These are phyloP conservation scores for Ranitomeya variabilis DNA, from an alignment of 2,113 vertebrate genomes.

Conservation along the genomic window DNA sequence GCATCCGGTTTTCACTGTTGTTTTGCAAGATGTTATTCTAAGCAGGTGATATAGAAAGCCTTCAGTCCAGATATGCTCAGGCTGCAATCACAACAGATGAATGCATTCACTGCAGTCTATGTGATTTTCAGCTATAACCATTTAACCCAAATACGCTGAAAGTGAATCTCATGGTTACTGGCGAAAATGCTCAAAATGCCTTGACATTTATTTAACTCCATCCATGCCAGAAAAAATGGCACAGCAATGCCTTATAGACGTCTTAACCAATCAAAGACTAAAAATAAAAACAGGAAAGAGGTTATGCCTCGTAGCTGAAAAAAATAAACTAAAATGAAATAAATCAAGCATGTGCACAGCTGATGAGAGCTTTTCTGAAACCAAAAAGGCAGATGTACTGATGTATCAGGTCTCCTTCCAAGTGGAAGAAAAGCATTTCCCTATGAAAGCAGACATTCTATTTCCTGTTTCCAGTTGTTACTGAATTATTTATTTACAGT, in stretches of 20 bases:
- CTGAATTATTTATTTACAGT: conserved; percentile 55
- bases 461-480: conserved; percentile 47
- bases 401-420: conserved; percentile 55
- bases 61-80: conserved; percentile 51
- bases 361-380: conserved; percentile 55
- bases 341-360: conserved; percentile 58
- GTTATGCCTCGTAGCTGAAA: conserved; percentile 43
- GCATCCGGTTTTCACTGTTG: conserved; percentile 34
- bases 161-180: conserved; percentile 50
- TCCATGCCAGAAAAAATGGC: background rate
- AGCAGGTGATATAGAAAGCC: conserved; percentile 49
- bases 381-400: conserved; percentile 57
- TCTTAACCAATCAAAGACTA: conserved; percentile 20
- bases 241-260: background rate
- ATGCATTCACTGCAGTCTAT: conserved; percentile 46
- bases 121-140: conserved; percentile 50
- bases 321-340: conserved; percentile 38
- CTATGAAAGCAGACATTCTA: conserved; percentile 51
- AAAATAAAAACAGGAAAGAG: conserved; percentile 17
- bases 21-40: conserved; percentile 44
- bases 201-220: conserved; percentile 50
- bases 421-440: conserved; percentile 54
- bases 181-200: conserved; percentile 48
- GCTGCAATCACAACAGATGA: conserved; percentile 42
- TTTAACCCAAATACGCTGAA: conserved; percentile 52